Evolutionary conservation across 2,797 vertebrate species (phyloP).

Genomic region (Parauchenoglanis punctatus): DNA sequence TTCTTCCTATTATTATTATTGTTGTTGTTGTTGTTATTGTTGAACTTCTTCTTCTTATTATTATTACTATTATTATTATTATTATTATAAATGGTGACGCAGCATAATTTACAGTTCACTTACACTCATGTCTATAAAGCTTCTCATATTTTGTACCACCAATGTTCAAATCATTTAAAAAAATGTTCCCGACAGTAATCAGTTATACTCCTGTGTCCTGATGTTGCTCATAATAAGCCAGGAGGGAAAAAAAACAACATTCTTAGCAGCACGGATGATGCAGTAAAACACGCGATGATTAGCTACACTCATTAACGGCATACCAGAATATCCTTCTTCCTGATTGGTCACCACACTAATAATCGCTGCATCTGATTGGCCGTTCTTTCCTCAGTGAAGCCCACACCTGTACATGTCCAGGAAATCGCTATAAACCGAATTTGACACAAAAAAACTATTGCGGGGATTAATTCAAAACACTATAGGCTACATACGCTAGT

Average conservation of each 20-base stretch:
- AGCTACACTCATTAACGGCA: background rate
- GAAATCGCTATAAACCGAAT: background rate
- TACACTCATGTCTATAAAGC: background rate
- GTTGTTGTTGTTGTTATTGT: background rate
- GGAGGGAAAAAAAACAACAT: background rate
- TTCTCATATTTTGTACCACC: background rate
- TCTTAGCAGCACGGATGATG: background rate
- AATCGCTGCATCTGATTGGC: background rate
- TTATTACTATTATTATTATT: background rate
- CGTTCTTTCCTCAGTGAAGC: background rate
- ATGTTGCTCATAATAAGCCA: no score
- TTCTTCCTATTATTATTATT: background rate
- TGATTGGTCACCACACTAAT: slow-evolving; percentile 9
- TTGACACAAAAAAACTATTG: background rate
- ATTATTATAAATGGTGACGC: background rate
- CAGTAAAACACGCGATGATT: background rate
- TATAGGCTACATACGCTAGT: background rate
- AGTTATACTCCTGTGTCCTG: background rate
- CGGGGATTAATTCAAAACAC: background rate
- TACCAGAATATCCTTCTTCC: background rate
- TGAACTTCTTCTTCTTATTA: background rate
- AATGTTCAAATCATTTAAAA: background rate
- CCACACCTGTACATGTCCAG: slow-evolving; percentile 1
- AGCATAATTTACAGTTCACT: background rate
- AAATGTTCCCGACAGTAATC: background rate